These are phyloP conservation scores for Odontocolon sp. DNA, from an alignment of 2,888 invertebrate species.

Conservation along the genomic window DNA sequence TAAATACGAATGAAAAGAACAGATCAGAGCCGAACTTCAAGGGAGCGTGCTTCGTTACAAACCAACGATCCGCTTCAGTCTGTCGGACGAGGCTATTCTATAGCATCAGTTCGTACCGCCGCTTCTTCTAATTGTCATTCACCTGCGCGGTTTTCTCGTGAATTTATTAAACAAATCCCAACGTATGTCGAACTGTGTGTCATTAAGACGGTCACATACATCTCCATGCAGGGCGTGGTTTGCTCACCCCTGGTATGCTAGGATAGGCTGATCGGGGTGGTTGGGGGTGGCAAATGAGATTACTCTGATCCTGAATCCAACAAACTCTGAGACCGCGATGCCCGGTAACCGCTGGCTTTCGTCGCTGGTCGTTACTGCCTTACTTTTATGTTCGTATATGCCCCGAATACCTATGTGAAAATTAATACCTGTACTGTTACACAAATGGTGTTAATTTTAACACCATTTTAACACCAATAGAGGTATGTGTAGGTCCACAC, in stretches of 20 bases:
- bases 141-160: neutral
- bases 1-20: neutral
- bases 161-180: neutral
- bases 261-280: slow-evolving; percentile 78
- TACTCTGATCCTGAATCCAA: slow-evolving; percentile 81
- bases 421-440: too few species aligned
- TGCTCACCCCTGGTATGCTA: slow-evolving; percentile 73
- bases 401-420: too few species aligned
- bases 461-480: too few species aligned
- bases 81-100: too few species aligned
- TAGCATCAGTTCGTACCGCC: neutral
- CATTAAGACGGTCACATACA: slow-evolving; percentile 28
- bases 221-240: slow-evolving; percentile 77
- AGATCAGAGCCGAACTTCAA: neutral
- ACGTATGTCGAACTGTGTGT: neutral
- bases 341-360: slow-evolving; percentile 76
- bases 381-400: slow-evolving; percentile 22
- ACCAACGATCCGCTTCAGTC: slow-evolving; percentile 5
- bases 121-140: neutral
- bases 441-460: too few species aligned
- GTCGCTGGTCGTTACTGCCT: neutral
- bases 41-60: neutral
- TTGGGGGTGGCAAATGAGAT: slow-evolving; percentile 79
- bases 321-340: slow-evolving; percentile 77
- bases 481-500: too few species aligned